These are phyloP conservation scores for Drosophila nigrodunni DNA, from an alignment of 1,140 invertebrate genomes.

Conservation along the genomic window DNA sequence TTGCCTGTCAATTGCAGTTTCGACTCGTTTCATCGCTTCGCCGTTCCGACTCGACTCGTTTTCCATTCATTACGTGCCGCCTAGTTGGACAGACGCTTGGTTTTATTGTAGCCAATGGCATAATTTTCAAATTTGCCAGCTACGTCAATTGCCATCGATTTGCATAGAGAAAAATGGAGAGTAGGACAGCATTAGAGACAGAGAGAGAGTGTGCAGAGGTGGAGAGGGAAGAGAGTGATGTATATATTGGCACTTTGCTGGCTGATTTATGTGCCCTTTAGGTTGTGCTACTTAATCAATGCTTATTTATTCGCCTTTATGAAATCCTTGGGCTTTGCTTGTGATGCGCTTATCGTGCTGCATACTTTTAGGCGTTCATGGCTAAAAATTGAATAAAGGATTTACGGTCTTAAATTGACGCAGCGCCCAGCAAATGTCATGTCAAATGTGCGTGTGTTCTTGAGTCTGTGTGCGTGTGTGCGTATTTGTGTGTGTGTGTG, in stretches of 20 bases:
- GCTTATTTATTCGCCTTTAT: constrained; percentile 51
- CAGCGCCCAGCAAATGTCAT: constrained; percentile 61
- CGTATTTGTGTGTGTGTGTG: constrained; percentile 18
- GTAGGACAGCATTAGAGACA: not conserved
- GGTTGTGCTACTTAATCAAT: constrained; percentile 64
- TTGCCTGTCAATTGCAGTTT: constrained; percentile 61
- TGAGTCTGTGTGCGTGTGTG: constrained; percentile 10
- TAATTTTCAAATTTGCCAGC: constrained; percentile 71
- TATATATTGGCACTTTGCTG: not conserved
- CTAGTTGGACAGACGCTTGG: constrained; percentile 30
- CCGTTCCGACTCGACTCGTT: constrained; percentile 22
- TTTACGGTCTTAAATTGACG: constrained; percentile 68
- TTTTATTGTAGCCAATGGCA: constrained; percentile 63
- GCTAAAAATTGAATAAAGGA: constrained; percentile 77
- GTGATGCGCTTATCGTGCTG: constrained; percentile 69
- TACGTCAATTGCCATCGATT: constrained; percentile 64
- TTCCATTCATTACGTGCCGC: constrained; percentile 51
- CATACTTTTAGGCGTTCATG: constrained; percentile 63
- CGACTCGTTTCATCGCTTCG: constrained; percentile 34
- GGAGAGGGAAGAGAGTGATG: not conserved
- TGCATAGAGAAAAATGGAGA: constrained; percentile 47
- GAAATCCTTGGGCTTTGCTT: constrained; percentile 59
- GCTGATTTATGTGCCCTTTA: constrained; percentile 50
- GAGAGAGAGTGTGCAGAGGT: not conserved
- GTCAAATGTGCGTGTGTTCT: constrained; percentile 52